A percentile compares a stretch with the other conserved stretches of the same genome.
phyloP scores from a whole-genome alignment of 92 coral and sea anemone genomes.

The Siderastrea radians region DNA sequence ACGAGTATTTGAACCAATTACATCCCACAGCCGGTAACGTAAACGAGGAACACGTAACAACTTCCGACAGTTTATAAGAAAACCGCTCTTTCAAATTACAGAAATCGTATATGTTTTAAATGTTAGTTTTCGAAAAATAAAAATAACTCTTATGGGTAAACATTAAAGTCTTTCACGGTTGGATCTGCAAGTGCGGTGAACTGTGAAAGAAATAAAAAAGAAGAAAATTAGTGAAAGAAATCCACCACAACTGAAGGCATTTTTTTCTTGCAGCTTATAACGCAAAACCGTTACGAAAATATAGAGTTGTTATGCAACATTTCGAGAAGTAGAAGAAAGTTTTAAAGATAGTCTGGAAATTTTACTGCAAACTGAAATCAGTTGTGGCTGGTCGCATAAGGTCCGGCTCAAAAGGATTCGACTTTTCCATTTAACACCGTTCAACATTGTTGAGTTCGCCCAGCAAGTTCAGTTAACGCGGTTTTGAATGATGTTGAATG shows the following conservation, averaged over 20 bases:
- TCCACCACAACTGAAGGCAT: neutral
- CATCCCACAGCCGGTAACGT: too few relatives aligned
- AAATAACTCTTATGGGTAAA: slow-evolving; percentile 45
- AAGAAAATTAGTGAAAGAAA: neutral
- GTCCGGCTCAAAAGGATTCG: too few relatives aligned
- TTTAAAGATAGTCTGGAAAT: neutral
- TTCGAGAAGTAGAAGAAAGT: neutral
- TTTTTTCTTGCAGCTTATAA: neutral
- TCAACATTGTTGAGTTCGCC: too few relatives aligned
- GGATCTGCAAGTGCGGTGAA: slow-evolving; percentile 76
- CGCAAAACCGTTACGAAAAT: neutral
- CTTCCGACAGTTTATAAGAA: neutral
- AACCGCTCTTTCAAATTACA: neutral
- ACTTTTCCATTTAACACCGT: too few relatives aligned
- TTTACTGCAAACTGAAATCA: neutral
- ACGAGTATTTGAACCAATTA: too few relatives aligned
- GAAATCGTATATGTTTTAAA: neutral
- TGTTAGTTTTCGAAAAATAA: neutral
- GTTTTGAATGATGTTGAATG: too few relatives aligned
- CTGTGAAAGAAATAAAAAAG: slow-evolving; percentile 22
- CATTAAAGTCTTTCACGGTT: slow-evolving; percentile 76
- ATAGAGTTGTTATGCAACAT: neutral
- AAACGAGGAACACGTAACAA: neutral
- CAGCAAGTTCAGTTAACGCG: too few relatives aligned
- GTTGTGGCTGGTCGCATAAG: too few relatives aligned